phyloP scores from a whole-genome alignment of 2,797 vertebrate genomes.

The Schizopygopsis malacanthus region DNA sequence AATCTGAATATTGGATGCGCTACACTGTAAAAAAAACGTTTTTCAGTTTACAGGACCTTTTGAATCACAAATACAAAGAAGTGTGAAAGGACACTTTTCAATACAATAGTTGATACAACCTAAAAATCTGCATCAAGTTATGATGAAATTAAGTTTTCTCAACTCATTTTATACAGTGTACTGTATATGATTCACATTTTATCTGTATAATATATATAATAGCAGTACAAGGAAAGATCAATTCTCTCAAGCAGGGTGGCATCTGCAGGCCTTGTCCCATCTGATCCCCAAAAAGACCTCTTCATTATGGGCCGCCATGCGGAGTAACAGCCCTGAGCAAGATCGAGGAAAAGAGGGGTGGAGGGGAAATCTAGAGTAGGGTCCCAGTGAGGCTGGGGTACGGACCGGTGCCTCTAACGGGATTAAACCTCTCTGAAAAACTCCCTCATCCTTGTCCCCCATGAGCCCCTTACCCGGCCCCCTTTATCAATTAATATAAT shows the following conservation, averaged over 20 bases:
- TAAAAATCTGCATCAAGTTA: neutral
- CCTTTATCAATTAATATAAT: slow-evolving; percentile 85
- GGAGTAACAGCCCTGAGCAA: slow-evolving; percentile 23
- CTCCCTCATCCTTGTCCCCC: slow-evolving; percentile 57
- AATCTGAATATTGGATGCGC: neutral
- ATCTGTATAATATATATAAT: neutral
- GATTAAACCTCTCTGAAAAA: slow-evolving; percentile 78
- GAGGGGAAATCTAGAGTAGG: slow-evolving; percentile 34
- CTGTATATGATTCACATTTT: neutral
- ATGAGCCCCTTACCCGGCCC: slow-evolving; percentile 68
- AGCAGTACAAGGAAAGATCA: neutral
- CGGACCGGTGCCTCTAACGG: slow-evolving; percentile 72
- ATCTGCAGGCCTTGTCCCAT: slow-evolving; percentile 55
- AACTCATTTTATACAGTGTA: neutral
- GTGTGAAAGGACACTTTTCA: neutral
- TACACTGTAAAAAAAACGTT: neutral
- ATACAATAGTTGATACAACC: neutral
- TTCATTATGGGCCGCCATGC: slow-evolving; percentile 75
- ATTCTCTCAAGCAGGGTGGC: slow-evolving; percentile 17
- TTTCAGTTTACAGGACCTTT: neutral
- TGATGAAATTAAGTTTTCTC: neutral
- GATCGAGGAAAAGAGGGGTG: neutral
- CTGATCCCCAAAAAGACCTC: slow-evolving; percentile 72
- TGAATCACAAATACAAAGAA: neutral
- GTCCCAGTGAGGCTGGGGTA: slow-evolving; percentile 64